Conservation (phyloP, 2,797 vertebrate genomes). For the Sparidentex hasta region DNA sequence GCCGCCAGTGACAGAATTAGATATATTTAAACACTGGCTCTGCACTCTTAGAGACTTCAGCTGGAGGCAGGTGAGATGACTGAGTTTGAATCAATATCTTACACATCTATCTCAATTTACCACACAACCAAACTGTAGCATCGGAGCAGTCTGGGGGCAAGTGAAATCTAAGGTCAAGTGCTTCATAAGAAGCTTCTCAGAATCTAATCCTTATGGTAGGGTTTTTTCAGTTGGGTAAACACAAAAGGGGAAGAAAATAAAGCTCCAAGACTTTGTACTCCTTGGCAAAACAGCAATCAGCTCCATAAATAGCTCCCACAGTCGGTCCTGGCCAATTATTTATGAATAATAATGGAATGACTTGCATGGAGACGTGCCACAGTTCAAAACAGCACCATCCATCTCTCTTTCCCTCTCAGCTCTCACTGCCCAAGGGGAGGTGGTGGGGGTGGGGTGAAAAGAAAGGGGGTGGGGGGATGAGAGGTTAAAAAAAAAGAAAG, state of each 20-base stretch:
- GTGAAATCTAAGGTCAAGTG: slow-evolving; percentile 31
- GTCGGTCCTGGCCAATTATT: slow-evolving; percentile 80
- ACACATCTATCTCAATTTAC: slow-evolving; percentile 40
- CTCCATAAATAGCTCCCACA: slow-evolving; percentile 79
- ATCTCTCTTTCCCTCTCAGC: slow-evolving; percentile 73
- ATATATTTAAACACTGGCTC: slow-evolving; percentile 30
- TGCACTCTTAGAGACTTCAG: slow-evolving; percentile 38
- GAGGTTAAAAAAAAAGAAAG: neutral
- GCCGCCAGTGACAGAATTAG: slow-evolving; percentile 53
- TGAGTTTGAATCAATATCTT: slow-evolving; percentile 45
- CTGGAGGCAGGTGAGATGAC: slow-evolving; percentile 19
- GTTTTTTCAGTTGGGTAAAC: slow-evolving; percentile 34
- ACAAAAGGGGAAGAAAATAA: slow-evolving; percentile 28
- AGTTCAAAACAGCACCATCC: slow-evolving; percentile 81
- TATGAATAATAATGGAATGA: slow-evolving; percentile 83
- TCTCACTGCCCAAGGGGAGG: slow-evolving; percentile 61
- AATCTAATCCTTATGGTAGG: slow-evolving; percentile 27
- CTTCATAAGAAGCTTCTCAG: slow-evolving; percentile 18
- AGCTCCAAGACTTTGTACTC: slow-evolving; percentile 55
- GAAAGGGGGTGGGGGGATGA: slow-evolving; percentile 35
- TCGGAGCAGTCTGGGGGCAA: slow-evolving; percentile 17
- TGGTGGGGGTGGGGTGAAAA: slow-evolving; percentile 36
- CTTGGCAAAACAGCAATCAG: slow-evolving; percentile 71
- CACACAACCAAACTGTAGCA: slow-evolving; percentile 7
- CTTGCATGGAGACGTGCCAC: slow-evolving; percentile 76